Conservation (phyloP, 2,888 invertebrate species). For the Hirudinaria manillensis region DNA sequence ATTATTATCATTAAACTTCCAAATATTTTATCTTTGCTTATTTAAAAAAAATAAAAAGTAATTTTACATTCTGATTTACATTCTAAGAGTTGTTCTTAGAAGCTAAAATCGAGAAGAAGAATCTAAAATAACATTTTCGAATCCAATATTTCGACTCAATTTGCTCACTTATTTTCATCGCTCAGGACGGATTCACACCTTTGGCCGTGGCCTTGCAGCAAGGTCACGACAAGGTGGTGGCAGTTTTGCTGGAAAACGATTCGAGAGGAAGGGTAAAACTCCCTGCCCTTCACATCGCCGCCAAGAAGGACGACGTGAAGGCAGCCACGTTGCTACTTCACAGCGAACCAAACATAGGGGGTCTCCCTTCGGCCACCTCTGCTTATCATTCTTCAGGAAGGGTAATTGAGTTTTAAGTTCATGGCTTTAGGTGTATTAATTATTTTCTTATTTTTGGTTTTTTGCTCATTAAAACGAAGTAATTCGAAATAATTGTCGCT, state of each 20-base stretch:
- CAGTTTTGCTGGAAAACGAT: slow-evolving; percentile 93
- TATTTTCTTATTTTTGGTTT: neutral
- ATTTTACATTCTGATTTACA: no score
- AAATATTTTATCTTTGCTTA: no score
- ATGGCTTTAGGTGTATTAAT: neutral
- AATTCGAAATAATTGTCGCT: neutral
- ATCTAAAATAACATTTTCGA: no score
- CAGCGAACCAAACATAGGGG: slow-evolving; percentile 70
- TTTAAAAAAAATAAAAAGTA: no score
- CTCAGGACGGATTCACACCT: slow-evolving; percentile 93
- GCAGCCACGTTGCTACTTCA: slow-evolving; percentile 90
- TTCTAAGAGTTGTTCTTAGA: no score
- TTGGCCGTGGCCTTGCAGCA: slow-evolving; percentile 99
- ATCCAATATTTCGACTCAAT: no score
- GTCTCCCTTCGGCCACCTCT: slow-evolving; percentile 52
- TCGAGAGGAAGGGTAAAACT: slow-evolving; percentile 83
- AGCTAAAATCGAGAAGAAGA: no score
- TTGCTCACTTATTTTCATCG: no score
- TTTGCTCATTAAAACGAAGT: neutral
- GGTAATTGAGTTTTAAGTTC: neutral
- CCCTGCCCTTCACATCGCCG: slow-evolving; percentile 96
- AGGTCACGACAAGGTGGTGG: slow-evolving; percentile 93
- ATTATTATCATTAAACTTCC: no score
- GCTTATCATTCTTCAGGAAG: slow-evolving; percentile 30
- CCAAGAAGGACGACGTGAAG: slow-evolving; percentile 98